Evolutionary conservation across 2,797 vertebrate genomes (phyloP).

Genomic region (Centroberyx gerrardi): DNA sequence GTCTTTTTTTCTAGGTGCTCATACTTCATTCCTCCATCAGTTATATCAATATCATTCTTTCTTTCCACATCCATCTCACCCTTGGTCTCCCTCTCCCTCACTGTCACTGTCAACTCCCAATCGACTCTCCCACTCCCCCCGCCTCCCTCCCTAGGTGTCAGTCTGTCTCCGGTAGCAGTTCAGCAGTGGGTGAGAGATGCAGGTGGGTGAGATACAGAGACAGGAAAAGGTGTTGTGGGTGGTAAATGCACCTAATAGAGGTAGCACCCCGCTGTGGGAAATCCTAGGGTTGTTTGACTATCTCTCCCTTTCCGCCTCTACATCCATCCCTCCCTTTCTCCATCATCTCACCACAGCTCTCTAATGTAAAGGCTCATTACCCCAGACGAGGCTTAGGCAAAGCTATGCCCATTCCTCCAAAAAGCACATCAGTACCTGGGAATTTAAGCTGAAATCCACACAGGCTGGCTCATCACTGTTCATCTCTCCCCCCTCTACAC

Average conservation of each 20-base stretch:
- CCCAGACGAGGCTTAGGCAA: slow-evolving; percentile 29
- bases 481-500: neutral
- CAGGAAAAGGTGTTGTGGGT: too few species aligned
- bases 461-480: slow-evolving; percentile 11
- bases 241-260: neutral
- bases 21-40: neutral
- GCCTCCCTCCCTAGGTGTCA: neutral
- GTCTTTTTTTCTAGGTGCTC: neutral
- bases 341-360: slow-evolving; percentile 28
- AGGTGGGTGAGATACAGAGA: too few species aligned
- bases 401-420: neutral
- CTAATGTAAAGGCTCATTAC: slow-evolving; percentile 53
- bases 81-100: neutral
- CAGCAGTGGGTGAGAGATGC: slow-evolving; percentile 8
- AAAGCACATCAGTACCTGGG: neutral
- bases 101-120: neutral
- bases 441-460: slow-evolving; percentile 4
- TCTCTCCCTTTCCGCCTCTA: slow-evolving; percentile 29
- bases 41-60: neutral
- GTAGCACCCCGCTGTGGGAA: neutral
- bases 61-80: neutral
- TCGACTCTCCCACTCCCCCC: neutral
- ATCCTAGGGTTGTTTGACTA: slow-evolving; percentile 32
- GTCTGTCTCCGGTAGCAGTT: neutral
- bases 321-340: slow-evolving; percentile 20